phyloP scores from a whole-genome alignment of 2,888 invertebrate genomes.

The Nemurella pictetii region DNA sequence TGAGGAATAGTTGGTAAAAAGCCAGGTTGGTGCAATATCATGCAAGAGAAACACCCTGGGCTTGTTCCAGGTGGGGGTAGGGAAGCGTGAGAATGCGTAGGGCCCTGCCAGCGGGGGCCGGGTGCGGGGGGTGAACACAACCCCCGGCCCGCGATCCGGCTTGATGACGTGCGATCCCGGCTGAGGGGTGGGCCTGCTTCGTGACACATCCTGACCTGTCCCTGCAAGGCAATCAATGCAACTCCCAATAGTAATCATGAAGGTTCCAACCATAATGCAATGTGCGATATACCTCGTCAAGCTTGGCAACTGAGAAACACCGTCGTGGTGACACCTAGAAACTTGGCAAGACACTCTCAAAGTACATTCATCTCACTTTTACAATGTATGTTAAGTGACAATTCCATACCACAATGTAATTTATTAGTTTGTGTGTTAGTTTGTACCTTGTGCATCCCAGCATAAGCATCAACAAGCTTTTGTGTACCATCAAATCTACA shows the following conservation, averaged over 20 bases:
- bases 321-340: not conserved
- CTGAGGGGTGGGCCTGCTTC: constrained; percentile 45
- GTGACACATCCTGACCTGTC: not conserved
- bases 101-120: constrained; percentile 84
- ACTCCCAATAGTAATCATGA: not conserved
- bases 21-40: constrained; percentile 76
- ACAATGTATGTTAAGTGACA: not conserved
- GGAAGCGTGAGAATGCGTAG: constrained; percentile 87
- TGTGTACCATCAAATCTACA: not conserved
- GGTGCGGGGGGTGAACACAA: constrained; percentile 52
- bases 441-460: not conserved
- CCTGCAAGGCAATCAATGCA: constrained; percentile 33
- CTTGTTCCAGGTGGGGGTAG: constrained; percentile 74
- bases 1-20: constrained; percentile 79
- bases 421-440: not conserved
- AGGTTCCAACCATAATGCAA: not conserved
- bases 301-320: no score
- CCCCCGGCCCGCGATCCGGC: constrained; percentile 58
- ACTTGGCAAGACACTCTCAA: not conserved
- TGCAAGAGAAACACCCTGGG: constrained; percentile 79
- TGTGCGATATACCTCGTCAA: not conserved
- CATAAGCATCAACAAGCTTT: not conserved
- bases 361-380: not conserved
- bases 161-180: constrained; percentile 46
- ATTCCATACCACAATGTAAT: not conserved